These are phyloP conservation scores for Chrysemys picta DNA, from an alignment of 2,113 vertebrate genomes.

Conservation along the genomic window DNA sequence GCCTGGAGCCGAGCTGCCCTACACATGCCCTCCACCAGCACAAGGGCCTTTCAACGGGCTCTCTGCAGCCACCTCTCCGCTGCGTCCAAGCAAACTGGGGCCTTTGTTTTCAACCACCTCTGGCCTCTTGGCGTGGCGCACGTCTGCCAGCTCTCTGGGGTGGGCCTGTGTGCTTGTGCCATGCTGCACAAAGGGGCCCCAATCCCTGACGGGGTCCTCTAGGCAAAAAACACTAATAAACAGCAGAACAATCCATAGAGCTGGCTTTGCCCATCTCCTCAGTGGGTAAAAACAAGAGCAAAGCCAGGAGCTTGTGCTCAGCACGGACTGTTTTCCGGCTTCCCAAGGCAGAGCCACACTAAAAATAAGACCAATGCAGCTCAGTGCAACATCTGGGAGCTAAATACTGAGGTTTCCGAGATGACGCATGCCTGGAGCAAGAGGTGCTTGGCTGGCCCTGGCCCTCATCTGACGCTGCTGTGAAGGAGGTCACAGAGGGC, in stretches of 20 bases:
- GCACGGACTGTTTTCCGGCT: not conserved
- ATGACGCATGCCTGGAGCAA: not conserved
- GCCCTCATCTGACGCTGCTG: not conserved
- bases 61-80: not conserved
- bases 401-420: not conserved
- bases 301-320: not conserved
- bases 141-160: not conserved
- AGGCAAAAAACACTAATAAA: no score
- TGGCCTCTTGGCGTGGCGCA: not conserved
- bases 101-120: not conserved
- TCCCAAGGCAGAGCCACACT: not conserved
- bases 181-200: not conserved
- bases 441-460: not conserved
- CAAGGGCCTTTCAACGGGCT: not conserved
- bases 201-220: not conserved
- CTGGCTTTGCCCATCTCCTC: not conserved
- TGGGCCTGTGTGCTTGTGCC: not conserved
- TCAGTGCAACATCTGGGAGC: not conserved
- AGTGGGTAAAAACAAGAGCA: not conserved
- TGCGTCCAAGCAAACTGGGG: no score
- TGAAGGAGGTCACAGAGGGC: not conserved
- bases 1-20: not conserved
- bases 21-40: not conserved
- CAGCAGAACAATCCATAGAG: not conserved
- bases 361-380: not conserved